Conservation (phyloP, 2,888 invertebrate genomes). For the Creontiades dilutus region DNA sequence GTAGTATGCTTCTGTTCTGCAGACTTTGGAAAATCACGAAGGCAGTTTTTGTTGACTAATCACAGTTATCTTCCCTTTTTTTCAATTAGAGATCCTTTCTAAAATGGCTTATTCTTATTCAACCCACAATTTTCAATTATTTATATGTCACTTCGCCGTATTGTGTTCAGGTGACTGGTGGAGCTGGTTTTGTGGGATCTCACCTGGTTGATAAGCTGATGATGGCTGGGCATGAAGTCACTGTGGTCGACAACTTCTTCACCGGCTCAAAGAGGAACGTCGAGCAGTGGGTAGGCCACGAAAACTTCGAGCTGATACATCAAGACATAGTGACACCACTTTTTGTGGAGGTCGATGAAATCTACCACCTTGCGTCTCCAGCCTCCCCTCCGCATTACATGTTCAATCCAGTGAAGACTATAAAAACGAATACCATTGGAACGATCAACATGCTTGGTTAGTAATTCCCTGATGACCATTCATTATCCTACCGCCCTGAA, state of each 20-base stretch:
- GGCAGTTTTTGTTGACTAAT: too few relatives aligned
- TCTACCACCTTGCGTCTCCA: slow-evolving; percentile 99
- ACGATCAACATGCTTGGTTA: slow-evolving; percentile 94
- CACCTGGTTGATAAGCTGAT: slow-evolving; percentile 97
- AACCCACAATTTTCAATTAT: too few relatives aligned
- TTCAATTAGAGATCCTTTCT: too few relatives aligned
- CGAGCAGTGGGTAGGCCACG: slow-evolving; percentile 99
- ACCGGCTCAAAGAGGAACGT: slow-evolving; percentile 98
- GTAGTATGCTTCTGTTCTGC: too few relatives aligned
- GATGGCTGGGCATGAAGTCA: slow-evolving; percentile 97
- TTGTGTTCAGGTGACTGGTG: slow-evolving; percentile 88
- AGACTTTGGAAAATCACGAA: too few relatives aligned
- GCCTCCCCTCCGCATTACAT: slow-evolving; percentile 99
- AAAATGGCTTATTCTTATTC: too few relatives aligned
- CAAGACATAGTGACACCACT: slow-evolving; percentile 99
- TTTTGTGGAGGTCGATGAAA: slow-evolving; percentile 98
- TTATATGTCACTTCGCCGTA: too few relatives aligned
- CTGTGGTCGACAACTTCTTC: slow-evolving; percentile 98
- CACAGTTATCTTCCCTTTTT: too few relatives aligned
- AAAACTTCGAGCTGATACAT: slow-evolving; percentile 98
- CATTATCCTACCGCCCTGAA: too few relatives aligned
- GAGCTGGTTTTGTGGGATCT: slow-evolving; percentile 99
- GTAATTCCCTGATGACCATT: neutral
- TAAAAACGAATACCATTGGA: slow-evolving; percentile 98
- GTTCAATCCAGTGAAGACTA: slow-evolving; percentile 99